These are phyloP conservation scores for Diaphora mendica DNA, from an alignment of 2,888 invertebrate genomes.

Conservation along the genomic window DNA sequence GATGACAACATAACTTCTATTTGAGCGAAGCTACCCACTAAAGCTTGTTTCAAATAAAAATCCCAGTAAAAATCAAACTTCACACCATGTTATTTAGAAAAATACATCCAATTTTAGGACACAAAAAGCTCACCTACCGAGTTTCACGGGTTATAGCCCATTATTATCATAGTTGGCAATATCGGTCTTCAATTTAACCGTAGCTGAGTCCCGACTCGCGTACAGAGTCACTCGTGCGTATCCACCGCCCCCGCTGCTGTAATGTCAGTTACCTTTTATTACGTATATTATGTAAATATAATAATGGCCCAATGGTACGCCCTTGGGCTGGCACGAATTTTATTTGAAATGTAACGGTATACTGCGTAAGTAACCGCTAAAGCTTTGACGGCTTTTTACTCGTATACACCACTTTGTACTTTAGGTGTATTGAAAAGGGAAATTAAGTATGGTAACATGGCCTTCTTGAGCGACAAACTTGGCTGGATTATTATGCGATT, in stretches of 20 bases:
- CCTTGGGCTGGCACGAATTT: conserved; percentile 50
- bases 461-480: conserved; percentile 12
- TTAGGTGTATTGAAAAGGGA: conserved; percentile 40
- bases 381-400: conserved; percentile 41
- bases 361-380: conserved; percentile 42
- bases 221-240: conserved; percentile 54
- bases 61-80: not conserved
- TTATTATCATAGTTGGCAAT: conserved; percentile 22
- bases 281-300: conserved; percentile 61
- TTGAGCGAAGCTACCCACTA: not conserved
- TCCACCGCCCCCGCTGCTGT: conserved; percentile 43
- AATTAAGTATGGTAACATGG: conserved; percentile 22
- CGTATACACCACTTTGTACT: conserved; percentile 20
- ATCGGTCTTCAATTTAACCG: conserved; percentile 45
- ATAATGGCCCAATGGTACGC: conserved; percentile 53
- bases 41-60: not conserved
- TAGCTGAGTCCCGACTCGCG: conserved; percentile 28
- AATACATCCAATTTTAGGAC: not conserved
- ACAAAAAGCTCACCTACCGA: conserved; percentile 3
- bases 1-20: too few relatives aligned
- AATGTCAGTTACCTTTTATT: conserved; percentile 61
- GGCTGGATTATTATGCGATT: conserved; percentile 14
- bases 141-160: conserved; percentile 4
- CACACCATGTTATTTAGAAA: not conserved
- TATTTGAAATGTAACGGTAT: conserved; percentile 55